Base-by-base conservation (phyloP, 2,888 invertebrate genomes). In the Eupithecia subfuscata region DNA sequence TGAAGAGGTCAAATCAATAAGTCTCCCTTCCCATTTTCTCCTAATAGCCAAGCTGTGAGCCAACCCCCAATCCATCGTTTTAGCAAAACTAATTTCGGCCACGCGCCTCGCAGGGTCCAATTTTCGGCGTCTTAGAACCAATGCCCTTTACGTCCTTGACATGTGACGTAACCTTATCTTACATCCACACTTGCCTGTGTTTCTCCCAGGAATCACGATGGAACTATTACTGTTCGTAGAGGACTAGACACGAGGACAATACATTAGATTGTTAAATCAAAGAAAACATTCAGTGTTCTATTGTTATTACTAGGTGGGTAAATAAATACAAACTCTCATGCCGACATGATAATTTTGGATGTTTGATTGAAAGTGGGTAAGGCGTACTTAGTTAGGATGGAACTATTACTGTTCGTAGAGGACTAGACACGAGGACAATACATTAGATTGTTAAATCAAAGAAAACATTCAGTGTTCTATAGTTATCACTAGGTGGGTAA, bases 121-220 rank as follows among this genome's bases (percentile, higher is more conserved):
- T 22, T 56, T 52, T 56, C 56, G 11, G 60, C 60, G 60, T 60
- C 60, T 60, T 60, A 60, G 25, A 60, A 60, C 25, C 60, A 25
- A 60, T 25, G 60, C 25, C 60, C 25, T 25, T 56, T 56, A 25
- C 12, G 56, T 11, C 56, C 22, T 60, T 60, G 12, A 1, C 22
- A 6, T 25, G 60, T 25, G 22, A 60, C 60, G 25, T 60, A 60
- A 60, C 12, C 60, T 22, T 60, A 60, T 60, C 60, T 25, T 12
- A 60, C 5, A 2, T 6, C 14, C 5, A 25, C 60, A 60, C 60
- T 56, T 22, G 60, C 25, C 12, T 25, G 25, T 60, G 1, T 60
- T 22, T 22, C 22, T 56, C 22, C 22, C 8, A 22, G 22, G 12
- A 12, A 25, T 12, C 22, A 56, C 22, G 22, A 11, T 22, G n/a